Evolutionary conservation across 2,888 invertebrate genomes (phyloP), one percentile per base, ranked within the genome.

Genomic region (Netelia fuscicornis): DNA sequence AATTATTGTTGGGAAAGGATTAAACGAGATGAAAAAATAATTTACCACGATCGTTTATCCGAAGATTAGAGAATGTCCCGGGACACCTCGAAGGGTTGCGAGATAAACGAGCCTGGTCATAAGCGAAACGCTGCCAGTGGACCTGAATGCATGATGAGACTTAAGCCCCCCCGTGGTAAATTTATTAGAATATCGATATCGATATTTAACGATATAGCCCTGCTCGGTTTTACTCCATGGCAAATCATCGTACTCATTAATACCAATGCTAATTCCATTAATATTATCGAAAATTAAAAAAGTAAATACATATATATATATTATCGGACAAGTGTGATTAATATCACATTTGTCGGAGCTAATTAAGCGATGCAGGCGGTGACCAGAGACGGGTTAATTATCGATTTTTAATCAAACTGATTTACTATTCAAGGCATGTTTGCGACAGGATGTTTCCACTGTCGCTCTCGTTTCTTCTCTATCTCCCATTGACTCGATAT

Each of bases 371-470:
- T 62, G 25, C 30, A 62, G 54, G 54, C n/a, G 30, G 72, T 54
- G 11, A 60, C 60, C 37, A 6, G 77, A 84, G 77, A 77, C 48
- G 44, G 71, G 72, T 81, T 58, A 72, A 81, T 72, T 68, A 81
- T 81, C 77, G 81, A 81, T 84, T 84, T 84, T 77, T 60, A 84
- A 84, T 81, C 77, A 81, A 84, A 81, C 67, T 64, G 77, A 67
- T 72, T 62, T 77, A 52, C 76, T 72, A 81, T 83, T 83, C 60
- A 30, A 48, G 30, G 37, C 60, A 52, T 48, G 71, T 20, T 20
- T 58, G 20, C 54, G 25, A 76, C 76, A 44, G 76, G 37, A 76
- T 64, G 71, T 79, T 85, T 76, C 65, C 37, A 13, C 64, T 54
- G 65, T 75, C 67, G 60, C 52, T 65, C 60, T 44, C 72, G 42